Evolutionary conservation across 2,113 vertebrate genomes (phyloP).

Genomic region (Neolamprologus devosi): DNA sequence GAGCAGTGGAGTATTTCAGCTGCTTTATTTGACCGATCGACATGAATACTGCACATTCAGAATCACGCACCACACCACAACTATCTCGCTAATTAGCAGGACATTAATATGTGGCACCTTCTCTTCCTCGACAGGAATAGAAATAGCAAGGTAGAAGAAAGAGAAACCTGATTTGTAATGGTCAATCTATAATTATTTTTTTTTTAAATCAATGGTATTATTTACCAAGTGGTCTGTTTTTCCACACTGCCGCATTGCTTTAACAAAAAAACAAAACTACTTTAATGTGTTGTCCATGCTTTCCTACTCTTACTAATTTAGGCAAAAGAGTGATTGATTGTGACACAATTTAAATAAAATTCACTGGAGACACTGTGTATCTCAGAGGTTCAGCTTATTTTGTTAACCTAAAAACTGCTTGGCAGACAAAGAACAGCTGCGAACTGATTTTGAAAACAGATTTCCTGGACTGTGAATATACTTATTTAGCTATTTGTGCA

Average conservation of each 20-base stretch:
- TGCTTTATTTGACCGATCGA: not conserved
- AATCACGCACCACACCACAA: not conserved
- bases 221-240: not conserved
- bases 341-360: not conserved
- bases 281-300: not conserved
- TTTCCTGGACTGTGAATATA: not conserved
- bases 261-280: not conserved
- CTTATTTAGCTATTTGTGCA: not conserved
- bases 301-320: not conserved
- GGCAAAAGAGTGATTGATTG: not conserved
- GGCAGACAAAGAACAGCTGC: not conserved
- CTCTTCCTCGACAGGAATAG: not conserved
- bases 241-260: not conserved
- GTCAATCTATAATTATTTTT: not conserved
- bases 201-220: not conserved
- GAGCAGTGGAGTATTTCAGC: not conserved
- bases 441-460: not conserved
- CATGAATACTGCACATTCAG: not conserved
- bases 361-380: not conserved
- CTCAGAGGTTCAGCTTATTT: not conserved
- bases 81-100: not conserved
- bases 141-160: not conserved
- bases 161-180: not conserved
- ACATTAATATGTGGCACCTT: not conserved
- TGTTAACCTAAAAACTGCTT: not conserved